Base-by-base conservation (phyloP, 2,888 invertebrate genomes). In the Platycheirus rosarum region DNA sequence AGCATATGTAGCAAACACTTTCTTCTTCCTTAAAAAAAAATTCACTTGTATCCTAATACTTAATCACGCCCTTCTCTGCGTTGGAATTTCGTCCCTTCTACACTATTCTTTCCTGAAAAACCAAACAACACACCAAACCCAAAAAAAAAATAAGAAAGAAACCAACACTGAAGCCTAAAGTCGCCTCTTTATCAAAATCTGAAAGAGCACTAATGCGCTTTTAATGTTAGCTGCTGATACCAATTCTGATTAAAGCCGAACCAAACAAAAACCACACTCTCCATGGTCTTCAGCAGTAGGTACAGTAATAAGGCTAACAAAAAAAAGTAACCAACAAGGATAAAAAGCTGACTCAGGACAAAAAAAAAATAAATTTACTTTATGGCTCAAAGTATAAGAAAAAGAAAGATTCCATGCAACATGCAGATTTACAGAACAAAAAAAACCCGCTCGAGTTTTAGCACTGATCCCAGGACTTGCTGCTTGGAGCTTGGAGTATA, bases 171-270 rank as follows among this genome's bases (percentile, higher is more conserved):
- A 73, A 77, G 71, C 63, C 74, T 63, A 74, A 74, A 76, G 77
- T 76, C 85, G 74, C 85, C 85, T 71, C 65, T 74, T 78, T 84
- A 84, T 75, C 77, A 78, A 84, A 77, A 84, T 77, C 86, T 87
- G 87, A 86, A 87, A 86, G 86, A 87, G 86, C 89, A 89, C 90
- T 90, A 90, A 90, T 90, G 90, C 90, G 90, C 90, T 90, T 90
- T 90, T 90, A 90, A 89, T 90, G 90, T 90, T 89, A 87, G 87
- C 87, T 87, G 88, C 88, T 88, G 90, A 90, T 90, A 89, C 88
- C 88, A 90, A 88, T 87, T 86, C 87, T 88, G 89, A 89, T 89
- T 88, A 87, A 79, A 75, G 63, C 26, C 79, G 46, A 86, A 86
- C 85, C 80, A 84, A 84, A 86, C 55, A 44, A 26, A 70, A 84